Evolutionary conservation across 92 coral and sea anemone species (phyloP), one percentile per base, ranked within the genome.

Genomic region (Pocillopora meandrina): DNA sequence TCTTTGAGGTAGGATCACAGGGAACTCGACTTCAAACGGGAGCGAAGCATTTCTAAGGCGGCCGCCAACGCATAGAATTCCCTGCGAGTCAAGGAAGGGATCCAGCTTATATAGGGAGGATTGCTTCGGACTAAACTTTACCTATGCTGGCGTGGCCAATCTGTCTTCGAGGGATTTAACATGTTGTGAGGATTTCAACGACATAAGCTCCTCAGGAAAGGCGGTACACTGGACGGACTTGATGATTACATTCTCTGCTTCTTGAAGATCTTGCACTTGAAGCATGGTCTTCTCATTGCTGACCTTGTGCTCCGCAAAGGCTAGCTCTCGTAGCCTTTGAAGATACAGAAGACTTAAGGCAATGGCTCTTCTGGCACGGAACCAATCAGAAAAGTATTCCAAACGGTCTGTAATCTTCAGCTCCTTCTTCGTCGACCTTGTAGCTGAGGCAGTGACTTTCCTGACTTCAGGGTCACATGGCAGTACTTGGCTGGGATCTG

Each of bases 21-120:
- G 90, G 56, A 87, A 84, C 26, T 86, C 82, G 8, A 86, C 81
- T 7, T 79, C 21, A 16, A 84, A 84, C 4, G 90, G 10, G 58
- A 81, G 9, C 42, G 61, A 62, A 57, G 93, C 75, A 19, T 73
- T 71, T 36, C 52, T 72, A 0, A 92, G 79, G 4, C 93, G 87
- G 15, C 92, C 92, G 1, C 88, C 85, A 11, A 92, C 93, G 13
- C 92, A 88, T 7, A 92, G 75, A 60, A 90, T 33, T 23, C 92
- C 92, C 1, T 88, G 74, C 0, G 21, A 75, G 56, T 93, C 90
- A 8, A 87, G 18, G 71, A 76, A 92, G 14, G 95, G 95, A 66
- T 90, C 92, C 13, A 92, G 82, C 42, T 78, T 88, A 36, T 2
- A 6, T 2, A 42, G 49, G 7, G 49, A 42, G 49, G 49, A 2